phyloP scores from a whole-genome alignment of 2,113 vertebrate species.

The Myocastor coypus region DNA sequence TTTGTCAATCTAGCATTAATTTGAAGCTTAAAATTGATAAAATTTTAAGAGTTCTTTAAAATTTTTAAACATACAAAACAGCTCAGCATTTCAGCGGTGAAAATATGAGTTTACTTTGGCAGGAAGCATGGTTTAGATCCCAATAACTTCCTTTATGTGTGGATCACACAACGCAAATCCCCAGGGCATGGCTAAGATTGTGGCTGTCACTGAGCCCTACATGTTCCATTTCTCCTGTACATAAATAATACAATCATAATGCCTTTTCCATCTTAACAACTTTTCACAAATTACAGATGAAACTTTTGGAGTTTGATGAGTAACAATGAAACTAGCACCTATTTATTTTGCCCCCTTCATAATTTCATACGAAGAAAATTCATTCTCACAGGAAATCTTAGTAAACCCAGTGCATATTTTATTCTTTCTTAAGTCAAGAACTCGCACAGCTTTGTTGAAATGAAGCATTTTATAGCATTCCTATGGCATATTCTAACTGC shows the following conservation, averaged over 20 bases:
- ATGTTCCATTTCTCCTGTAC: neutral
- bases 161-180: neutral
- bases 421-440: neutral
- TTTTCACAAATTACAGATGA: too few relatives aligned
- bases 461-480: neutral
- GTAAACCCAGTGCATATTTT: neutral
- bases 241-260: neutral
- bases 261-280: neutral
- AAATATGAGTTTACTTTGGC: neutral
- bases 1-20: neutral
- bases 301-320: neutral
- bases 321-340: neutral
- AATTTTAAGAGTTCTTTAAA: neutral
- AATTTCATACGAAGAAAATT: neutral
- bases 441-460: neutral
- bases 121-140: neutral
- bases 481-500: neutral
- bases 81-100: neutral
- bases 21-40: too few relatives aligned
- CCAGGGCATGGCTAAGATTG: too few relatives aligned
- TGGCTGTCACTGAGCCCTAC: neutral
- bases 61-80: slow-evolving; percentile 5
- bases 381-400: neutral
- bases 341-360: neutral
- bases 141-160: too few relatives aligned